A percentile compares a stretch with the other conserved stretches of the same genome.
Conservation (phyloP, 2,888 invertebrate genomes). For the Corbicula japonica region DNA sequence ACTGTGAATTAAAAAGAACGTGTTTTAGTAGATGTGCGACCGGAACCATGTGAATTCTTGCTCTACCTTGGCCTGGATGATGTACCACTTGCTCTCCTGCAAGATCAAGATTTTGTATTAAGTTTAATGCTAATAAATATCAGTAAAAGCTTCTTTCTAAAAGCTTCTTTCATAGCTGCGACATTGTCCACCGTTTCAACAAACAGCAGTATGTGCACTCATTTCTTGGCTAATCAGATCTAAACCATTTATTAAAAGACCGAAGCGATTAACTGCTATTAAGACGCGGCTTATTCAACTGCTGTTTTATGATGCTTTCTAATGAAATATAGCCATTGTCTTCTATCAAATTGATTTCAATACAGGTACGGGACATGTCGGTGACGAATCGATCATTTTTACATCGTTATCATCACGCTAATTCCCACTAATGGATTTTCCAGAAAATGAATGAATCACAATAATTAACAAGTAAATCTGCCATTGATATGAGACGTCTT, state of each 20-base stretch:
- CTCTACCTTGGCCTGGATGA: too few relatives aligned
- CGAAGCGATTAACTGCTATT: constrained; percentile 2
- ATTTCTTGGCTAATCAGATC: not conserved
- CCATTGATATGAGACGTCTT: constrained; percentile 22
- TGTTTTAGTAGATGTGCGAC: too few relatives aligned
- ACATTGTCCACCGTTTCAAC: too few relatives aligned
- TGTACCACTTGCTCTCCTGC: too few relatives aligned
- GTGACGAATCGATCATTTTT: constrained; percentile 34
- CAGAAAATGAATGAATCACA: constrained; percentile 41
- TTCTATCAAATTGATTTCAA: constrained; percentile 7
- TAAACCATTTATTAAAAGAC: constrained; percentile 16
- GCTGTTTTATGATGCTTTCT: constrained; percentile 14
- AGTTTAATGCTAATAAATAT: too few relatives aligned
- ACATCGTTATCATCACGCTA: constrained; percentile 44
- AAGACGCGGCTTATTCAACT: constrained; percentile 11
- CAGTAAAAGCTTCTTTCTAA: too few relatives aligned
- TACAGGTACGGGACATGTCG: constrained; percentile 27
- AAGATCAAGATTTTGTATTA: too few relatives aligned
- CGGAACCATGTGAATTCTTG: too few relatives aligned
- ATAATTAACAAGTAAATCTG: constrained; percentile 36
- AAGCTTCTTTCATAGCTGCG: too few relatives aligned
- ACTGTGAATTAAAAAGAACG: too few relatives aligned
- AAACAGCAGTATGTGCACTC: too few relatives aligned
- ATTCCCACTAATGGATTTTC: constrained; percentile 45
- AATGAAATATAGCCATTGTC: constrained; percentile 8